Percentiles rank a stretch among this genome's conserved stretches.
phyloP scores from a whole-genome alignment of 2,797 vertebrate genomes.

The Echiichthys vipera region DNA sequence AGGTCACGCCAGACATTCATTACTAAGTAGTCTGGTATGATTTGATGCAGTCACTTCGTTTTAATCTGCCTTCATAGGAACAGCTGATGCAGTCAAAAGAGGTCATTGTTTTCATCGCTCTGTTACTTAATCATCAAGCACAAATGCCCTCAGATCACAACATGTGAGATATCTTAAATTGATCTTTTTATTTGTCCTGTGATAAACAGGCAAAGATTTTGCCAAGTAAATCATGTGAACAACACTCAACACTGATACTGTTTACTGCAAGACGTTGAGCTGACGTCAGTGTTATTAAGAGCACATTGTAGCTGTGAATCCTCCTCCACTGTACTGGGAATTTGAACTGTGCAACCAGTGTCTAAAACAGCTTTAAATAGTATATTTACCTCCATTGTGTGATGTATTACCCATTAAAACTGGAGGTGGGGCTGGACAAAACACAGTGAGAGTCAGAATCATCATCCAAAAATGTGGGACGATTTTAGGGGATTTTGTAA shows the following conservation, averaged over 20 bases:
- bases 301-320: not conserved
- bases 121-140: constrained; percentile 21
- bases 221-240: constrained; percentile 51
- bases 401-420: not conserved
- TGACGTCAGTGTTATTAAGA: constrained; percentile 7
- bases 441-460: not conserved
- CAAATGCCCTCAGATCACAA: constrained; percentile 31
- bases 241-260: not conserved
- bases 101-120: constrained; percentile 47
- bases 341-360: not conserved
- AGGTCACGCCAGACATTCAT: constrained; percentile 14
- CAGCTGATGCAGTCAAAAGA: constrained; percentile 52
- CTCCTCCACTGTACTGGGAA: not conserved
- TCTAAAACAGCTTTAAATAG: not conserved
- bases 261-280: not conserved
- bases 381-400: not conserved
- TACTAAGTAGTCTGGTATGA: constrained; percentile 21
- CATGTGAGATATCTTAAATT: constrained; percentile 54
- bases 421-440: constrained; percentile 9
- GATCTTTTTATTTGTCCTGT: constrained; percentile 30
- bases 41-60: constrained; percentile 50
- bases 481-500: not conserved
- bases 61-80: constrained; percentile 24
- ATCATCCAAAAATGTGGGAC: not conserved
- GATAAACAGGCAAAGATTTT: constrained; percentile 41